These are phyloP conservation scores for Nymphicus hollandicus DNA, from an alignment of 2,113 vertebrate species.

Conservation along the genomic window DNA sequence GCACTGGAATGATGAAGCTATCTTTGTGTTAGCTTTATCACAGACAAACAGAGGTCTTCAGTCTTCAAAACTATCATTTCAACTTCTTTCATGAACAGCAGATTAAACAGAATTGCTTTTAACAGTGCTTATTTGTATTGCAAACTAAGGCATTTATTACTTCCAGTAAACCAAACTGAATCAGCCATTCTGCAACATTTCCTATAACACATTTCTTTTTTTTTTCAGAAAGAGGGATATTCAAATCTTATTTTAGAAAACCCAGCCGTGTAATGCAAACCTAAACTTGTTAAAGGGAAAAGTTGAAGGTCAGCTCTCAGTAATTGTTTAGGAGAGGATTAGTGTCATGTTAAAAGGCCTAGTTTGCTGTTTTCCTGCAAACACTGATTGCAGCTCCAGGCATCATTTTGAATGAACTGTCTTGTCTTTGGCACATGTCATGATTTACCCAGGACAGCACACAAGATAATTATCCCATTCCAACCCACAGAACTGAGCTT, in stretches of 20 bases:
- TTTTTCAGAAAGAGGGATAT: neutral
- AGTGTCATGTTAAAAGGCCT: constrained; percentile 2
- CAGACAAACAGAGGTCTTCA: neutral
- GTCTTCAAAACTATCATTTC: neutral
- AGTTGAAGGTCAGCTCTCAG: constrained; percentile 14
- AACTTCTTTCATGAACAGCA: neutral
- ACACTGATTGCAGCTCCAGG: neutral
- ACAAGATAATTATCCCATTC: constrained; percentile 41
- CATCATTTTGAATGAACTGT: constrained; percentile 34
- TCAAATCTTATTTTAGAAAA: constrained; percentile 38
- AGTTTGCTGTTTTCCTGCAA: constrained; percentile 25
- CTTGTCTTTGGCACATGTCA: neutral
- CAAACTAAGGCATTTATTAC: neutral
- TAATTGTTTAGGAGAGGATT: constrained; percentile 1
- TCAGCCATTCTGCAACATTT: neutral
- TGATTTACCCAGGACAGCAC: neutral
- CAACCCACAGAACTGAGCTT: constrained; percentile 14
- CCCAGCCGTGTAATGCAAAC: neutral
- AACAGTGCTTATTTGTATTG: neutral
- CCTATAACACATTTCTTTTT: neutral
- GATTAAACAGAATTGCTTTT: neutral
- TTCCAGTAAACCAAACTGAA: neutral
- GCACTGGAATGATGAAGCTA: neutral
- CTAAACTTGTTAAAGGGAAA: neutral
- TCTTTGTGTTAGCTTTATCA: neutral